Base-by-base conservation (phyloP, 1,140 invertebrate species). In the Lasaia peninsularis region DNA sequence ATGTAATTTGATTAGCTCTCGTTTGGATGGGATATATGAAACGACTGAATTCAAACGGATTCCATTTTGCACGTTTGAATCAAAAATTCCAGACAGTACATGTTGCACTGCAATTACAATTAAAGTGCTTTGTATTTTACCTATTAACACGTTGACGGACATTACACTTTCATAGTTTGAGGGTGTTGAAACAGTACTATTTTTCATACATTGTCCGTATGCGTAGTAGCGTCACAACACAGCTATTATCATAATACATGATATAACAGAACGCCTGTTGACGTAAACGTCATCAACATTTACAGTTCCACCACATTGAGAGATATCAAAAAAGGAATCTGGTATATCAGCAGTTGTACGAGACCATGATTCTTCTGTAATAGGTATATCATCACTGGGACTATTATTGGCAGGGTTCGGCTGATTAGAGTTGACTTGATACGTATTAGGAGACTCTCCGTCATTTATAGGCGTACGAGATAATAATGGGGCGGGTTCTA, bases 321-420 rank as follows among this genome's bases (percentile, higher is more conserved):
- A 53, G 16, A 21, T 53, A 55, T 67, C 60, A 60, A 67, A 67
- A 58, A 58, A 34, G 24, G 63, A 67, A 55, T 67, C 56, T 35
- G 65, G 65, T 56, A 67, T 58, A 9, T 60, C 58, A 21, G 49
- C 18, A 44, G 63, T 16, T 12, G 58, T 55, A 14, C 44, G 4
- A 18, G 28, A 34, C 55, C 54, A 57, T 10, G n/a, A 16, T 28
- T 52, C 37, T 9, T 48, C 21, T 31, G 12, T 10, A 37, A 35
- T 9, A 51, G 44, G 40, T 21, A 21, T 50, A 1, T 50, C 20
- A 11, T n/a, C 20, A 10, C 48, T 50, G 24, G 48, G 18, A 50
- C 18, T 50, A 5, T n/a, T 21, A 50, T 50, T 24, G 48, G 2
- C 20, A 50, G 48, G 48, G 18, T 20, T 20, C 11, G 20, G 20